Conservation (phyloP, 2,797 vertebrate species). For the Sebastes minor region DNA sequence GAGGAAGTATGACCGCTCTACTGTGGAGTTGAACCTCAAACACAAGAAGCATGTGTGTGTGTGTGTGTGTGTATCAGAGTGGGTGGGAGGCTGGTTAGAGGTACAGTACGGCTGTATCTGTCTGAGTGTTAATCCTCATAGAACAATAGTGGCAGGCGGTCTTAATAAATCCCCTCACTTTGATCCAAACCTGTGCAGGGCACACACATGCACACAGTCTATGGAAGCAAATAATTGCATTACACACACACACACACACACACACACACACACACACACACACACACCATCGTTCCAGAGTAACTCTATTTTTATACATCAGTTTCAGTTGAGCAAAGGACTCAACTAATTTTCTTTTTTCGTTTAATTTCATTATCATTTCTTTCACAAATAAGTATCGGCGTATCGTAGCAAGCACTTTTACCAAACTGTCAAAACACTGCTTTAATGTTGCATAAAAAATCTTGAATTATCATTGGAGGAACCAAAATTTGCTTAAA, state of each 20-base stretch:
- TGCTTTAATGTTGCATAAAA: too few species aligned
- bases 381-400: too few species aligned
- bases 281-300: neutral
- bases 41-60: neutral
- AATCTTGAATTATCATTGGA: too few species aligned
- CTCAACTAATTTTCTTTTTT: too few species aligned
- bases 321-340: neutral
- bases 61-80: neutral
- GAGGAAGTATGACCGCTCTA: neutral
- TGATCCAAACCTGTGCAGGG: neutral
- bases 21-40: neutral
- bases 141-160: constrained; percentile 3
- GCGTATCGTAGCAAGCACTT: too few species aligned
- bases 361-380: too few species aligned
- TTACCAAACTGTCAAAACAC: too few species aligned
- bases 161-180: neutral
- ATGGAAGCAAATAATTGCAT: neutral
- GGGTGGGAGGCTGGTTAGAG: neutral
- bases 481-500: too few species aligned
- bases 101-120: neutral
- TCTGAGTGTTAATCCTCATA: constrained; percentile 16
- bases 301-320: neutral
- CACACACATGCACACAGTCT: neutral
- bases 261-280: too few species aligned
- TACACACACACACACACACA: too few species aligned